Conservation (phyloP, 2,888 invertebrate genomes). For the Agrochola circellaris region DNA sequence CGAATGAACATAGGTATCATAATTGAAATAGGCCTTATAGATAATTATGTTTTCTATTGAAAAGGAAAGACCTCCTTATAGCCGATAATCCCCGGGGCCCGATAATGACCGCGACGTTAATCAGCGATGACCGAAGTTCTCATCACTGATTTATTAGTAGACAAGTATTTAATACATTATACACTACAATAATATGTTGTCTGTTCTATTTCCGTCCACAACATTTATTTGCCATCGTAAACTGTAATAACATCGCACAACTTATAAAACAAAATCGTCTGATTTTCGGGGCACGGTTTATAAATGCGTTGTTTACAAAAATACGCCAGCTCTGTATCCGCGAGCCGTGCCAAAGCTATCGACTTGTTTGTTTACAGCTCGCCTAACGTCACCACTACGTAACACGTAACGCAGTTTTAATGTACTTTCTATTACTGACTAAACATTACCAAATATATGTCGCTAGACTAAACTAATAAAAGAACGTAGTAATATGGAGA, state of each 20-base stretch:
- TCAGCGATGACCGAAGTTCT: neutral
- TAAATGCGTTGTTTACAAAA: constrained; percentile 64
- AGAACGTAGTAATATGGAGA: neutral
- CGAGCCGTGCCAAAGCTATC: constrained; percentile 56
- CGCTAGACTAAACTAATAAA: neutral
- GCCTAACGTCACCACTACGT: constrained; percentile 47
- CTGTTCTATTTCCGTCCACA: too few species aligned
- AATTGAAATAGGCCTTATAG: too few species aligned
- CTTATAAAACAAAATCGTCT: constrained; percentile 2
- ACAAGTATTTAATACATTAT: neutral
- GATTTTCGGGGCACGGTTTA: constrained; percentile 24
- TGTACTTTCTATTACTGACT: constrained; percentile 20
- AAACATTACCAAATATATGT: constrained; percentile 27
- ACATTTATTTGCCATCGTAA: constrained; percentile 12
- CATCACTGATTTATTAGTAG: neutral
- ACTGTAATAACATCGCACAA: constrained; percentile 10
- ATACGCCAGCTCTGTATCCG: constrained; percentile 47
- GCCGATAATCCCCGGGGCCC: too few species aligned
- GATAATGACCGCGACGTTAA: too few species aligned
- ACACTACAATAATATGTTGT: neutral
- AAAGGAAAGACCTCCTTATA: too few species aligned
- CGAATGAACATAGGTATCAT: too few species aligned
- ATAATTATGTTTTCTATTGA: too few species aligned
- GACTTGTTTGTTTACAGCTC: constrained; percentile 51
- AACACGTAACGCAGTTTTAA: constrained; percentile 5